A percentile compares a stretch with the other conserved stretches of the same genome.
Conservation (phyloP, 1,140 invertebrate species). For the Drosophila ficusphila region DNA sequence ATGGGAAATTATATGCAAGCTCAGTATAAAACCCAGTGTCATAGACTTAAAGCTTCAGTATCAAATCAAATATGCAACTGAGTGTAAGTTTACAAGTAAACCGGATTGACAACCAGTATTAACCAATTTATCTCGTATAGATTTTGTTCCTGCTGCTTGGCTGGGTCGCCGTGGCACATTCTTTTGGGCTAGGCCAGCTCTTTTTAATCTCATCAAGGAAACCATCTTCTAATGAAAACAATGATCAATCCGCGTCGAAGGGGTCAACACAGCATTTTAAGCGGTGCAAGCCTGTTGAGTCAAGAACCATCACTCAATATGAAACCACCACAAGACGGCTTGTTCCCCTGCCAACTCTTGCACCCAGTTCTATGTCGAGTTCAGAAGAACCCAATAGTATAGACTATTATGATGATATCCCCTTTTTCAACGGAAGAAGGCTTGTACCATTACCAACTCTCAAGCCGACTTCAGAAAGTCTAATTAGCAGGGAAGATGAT, state of each 20-base stretch:
- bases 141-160: not conserved
- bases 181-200: not conserved
- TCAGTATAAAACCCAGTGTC: not conserved
- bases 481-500: not conserved
- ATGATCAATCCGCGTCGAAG: not conserved
- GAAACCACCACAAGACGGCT: not conserved
- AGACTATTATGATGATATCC: not conserved
- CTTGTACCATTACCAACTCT: not conserved
- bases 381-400: not conserved
- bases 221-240: not conserved
- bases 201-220: not conserved
- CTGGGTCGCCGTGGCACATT: not conserved
- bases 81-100: not conserved
- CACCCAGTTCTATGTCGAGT: not conserved
- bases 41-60: not conserved
- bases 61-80: not conserved
- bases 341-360: not conserved
- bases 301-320: not conserved
- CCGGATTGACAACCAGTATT: not conserved
- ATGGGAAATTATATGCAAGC: not conserved
- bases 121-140: not conserved
- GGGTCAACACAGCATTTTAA: not conserved
- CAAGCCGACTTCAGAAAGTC: not conserved
- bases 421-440: not conserved
- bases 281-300: not conserved